Percentiles rank a stretch among this genome's conserved stretches.
These are phyloP conservation scores for Plebejus anna DNA, from an alignment of 2,888 invertebrate genomes.

Conservation along the genomic window DNA sequence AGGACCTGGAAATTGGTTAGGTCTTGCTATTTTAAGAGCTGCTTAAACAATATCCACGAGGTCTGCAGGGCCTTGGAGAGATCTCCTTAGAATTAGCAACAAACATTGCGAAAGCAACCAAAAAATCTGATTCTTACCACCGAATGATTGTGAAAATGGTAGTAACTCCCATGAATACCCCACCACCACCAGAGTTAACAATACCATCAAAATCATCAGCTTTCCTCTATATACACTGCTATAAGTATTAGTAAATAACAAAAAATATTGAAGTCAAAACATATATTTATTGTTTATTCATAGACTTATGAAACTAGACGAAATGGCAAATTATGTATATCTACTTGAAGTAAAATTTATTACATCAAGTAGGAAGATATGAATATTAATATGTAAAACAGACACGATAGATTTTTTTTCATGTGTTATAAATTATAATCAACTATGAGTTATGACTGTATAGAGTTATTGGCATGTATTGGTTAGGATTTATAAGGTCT, in stretches of 20 bases:
- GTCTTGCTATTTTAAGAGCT: not conserved
- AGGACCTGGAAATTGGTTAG: not conserved
- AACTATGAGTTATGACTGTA: not conserved
- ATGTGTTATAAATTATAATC: not conserved
- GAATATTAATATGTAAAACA: too few species aligned
- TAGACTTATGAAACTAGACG: not conserved
- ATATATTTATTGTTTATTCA: not conserved
- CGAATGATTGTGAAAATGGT: not conserved
- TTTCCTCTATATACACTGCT: not conserved
- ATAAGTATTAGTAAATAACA: not conserved
- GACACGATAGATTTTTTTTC: too few species aligned
- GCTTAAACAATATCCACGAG: not conserved
- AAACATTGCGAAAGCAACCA: not conserved
- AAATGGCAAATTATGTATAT: not conserved
- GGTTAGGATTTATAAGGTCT: not conserved
- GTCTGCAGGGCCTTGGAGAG: not conserved
- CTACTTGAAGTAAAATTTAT: too few species aligned
- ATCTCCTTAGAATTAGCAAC: not conserved
- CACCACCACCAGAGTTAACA: not conserved
- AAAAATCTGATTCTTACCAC: not conserved
- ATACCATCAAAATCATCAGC: not conserved
- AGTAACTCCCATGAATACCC: not conserved
- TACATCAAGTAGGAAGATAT: too few species aligned
- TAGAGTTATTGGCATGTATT: too few species aligned
- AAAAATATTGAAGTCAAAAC: not conserved